Evolutionary conservation across 2,888 invertebrate genomes (phyloP).

Genomic region (Gymnosoma rotundatum): DNA sequence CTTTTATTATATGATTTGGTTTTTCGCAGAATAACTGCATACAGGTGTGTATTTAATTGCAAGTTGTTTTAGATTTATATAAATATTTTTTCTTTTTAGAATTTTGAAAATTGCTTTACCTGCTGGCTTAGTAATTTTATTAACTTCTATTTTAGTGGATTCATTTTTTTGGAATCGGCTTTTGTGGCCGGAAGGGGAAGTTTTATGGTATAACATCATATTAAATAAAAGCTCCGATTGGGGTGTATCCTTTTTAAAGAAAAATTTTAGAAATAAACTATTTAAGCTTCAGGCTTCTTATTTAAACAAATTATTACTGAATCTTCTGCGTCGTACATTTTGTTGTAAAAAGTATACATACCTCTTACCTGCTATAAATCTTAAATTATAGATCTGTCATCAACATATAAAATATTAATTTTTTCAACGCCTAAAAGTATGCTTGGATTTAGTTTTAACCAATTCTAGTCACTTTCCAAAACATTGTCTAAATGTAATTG

Average conservation of each 20-base stretch:
- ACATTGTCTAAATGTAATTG: too few relatives aligned
- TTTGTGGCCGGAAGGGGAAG: conserved; percentile 99
- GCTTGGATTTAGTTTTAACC: too few relatives aligned
- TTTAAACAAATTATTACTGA: too few relatives aligned
- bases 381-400: too few relatives aligned
- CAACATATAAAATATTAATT: too few relatives aligned
- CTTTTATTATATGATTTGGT: conserved; percentile 91
- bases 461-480: too few relatives aligned
- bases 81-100: conserved; percentile 81
- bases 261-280: neutral
- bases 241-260: conserved; percentile 93
- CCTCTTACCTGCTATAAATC: too few relatives aligned
- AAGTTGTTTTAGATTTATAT: neutral
- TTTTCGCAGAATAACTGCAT: conserved; percentile 86
- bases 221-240: conserved; percentile 97
- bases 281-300: neutral
- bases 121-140: conserved; percentile 86
- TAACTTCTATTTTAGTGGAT: conserved; percentile 90
- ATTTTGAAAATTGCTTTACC: conserved; percentile 88
- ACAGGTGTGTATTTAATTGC: conserved; percentile 84
- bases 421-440: too few relatives aligned
- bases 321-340: too few relatives aligned
- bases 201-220: conserved; percentile 97
- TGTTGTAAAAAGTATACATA: too few relatives aligned
- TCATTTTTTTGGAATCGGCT: conserved; percentile 95